These are phyloP conservation scores for Drosophila erecta DNA, from an alignment of 1,140 invertebrate species.

Conservation along the genomic window DNA sequence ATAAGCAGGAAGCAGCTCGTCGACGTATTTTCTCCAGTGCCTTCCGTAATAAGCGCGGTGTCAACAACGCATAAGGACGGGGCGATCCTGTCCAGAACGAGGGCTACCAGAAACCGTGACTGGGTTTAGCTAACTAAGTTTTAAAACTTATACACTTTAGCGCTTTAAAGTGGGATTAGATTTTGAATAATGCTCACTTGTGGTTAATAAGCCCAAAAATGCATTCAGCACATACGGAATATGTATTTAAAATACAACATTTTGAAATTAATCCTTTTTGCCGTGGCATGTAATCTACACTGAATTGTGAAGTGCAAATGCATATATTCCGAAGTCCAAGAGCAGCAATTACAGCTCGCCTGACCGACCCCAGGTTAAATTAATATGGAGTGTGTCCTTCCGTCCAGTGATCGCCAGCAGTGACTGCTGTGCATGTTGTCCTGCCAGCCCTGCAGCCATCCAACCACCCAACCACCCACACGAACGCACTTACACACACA, in stretches of 20 bases:
- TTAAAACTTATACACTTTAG: too few relatives aligned
- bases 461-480: not conserved
- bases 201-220: too few relatives aligned
- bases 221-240: too few relatives aligned
- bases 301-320: too few relatives aligned
- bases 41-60: conserved; percentile 62
- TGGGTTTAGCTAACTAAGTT: not conserved
- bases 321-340: not conserved
- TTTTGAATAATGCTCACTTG: too few relatives aligned
- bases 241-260: too few relatives aligned
- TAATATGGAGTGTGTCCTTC: not conserved
- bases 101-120: conserved; percentile 16
- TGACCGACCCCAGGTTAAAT: conserved; percentile 6
- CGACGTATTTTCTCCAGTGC: conserved; percentile 12
- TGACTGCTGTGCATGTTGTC: conserved; percentile 10
- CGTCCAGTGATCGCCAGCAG: conserved; percentile 7
- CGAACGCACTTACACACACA: conserved; percentile 14
- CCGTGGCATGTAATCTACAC: too few relatives aligned
- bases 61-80: conserved; percentile 62
- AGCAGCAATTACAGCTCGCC: not conserved
- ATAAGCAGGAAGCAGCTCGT: conserved; percentile 65
- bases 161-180: not conserved
- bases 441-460: conserved; percentile 21
- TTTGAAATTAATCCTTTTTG: too few relatives aligned
- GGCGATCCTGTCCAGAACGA: conserved; percentile 33